Evolutionary conservation across 2,113 vertebrate genomes (phyloP).

Genomic region (Mesitornis unicolor): DNA sequence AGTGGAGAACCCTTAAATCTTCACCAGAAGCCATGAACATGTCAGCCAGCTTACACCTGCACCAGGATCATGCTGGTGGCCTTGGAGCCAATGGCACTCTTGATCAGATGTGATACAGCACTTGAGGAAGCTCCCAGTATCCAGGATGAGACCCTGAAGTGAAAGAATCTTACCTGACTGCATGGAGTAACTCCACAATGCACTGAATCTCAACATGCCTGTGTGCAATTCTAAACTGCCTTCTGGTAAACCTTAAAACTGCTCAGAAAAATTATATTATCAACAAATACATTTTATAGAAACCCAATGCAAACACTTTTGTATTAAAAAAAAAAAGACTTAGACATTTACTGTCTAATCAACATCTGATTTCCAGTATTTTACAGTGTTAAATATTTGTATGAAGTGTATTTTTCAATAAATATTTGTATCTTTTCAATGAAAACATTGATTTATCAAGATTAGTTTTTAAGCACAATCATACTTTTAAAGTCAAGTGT

Average conservation of each 20-base stretch:
- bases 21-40: neutral
- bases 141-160: neutral
- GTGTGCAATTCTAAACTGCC: neutral
- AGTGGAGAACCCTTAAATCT: neutral
- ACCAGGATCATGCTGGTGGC: neutral
- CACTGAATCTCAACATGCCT: neutral
- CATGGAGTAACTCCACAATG: neutral
- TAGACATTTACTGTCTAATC: neutral
- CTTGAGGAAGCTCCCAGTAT: rapidly evolving
- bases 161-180: rapidly evolving
- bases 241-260: neutral
- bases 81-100: neutral
- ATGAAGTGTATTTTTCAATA: neutral
- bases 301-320: neutral
- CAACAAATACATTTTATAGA: neutral
- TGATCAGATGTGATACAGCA: rapidly evolving
- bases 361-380: neutral
- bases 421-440: neutral
- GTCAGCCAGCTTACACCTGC: neutral
- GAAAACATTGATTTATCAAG: neutral
- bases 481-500: neutral
- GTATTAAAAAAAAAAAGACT: neutral
- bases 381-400: neutral
- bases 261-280: neutral
- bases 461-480: neutral